Base-by-base conservation (phyloP, 2,797 vertebrate species). In the Anolis apletophallus region DNA sequence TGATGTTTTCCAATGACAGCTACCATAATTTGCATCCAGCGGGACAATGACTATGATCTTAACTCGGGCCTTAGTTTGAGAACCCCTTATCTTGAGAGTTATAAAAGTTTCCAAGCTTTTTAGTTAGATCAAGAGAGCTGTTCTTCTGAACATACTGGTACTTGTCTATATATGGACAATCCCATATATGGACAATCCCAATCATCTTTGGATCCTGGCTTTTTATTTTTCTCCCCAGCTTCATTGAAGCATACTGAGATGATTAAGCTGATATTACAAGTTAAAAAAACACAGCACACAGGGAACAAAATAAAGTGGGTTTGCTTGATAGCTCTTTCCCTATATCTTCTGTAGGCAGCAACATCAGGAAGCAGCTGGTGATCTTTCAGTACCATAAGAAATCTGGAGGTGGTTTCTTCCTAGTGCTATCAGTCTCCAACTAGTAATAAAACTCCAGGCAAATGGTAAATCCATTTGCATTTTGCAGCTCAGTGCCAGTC, bases 401-500 rank as follows among this genome's bases (percentile, higher is more conserved):
- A 57, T 88, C 85, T 1, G 92, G 93, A 93, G 91, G 90, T 89
- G 85, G 92, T 86, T 90, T 92, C 90, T 87, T 90, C 89, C 84
- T 73, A 72, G 84, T 79, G 92, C 21, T 86, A 92, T 88, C 93
- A 93, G 93, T 93, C 93, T 92, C 94, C 93, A 94, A 88, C 92
- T 88, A 90, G 84, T 91, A 89, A 93, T 92, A 92, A 94, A 90
- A 94, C 94, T 90, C 93, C 85, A 90, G 81, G 90, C 93, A 95
- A 92, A 92, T 77, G 80, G 85, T n/a, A 93, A 92, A 91, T 94
- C 72, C 91, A 93, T 93, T 92, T 93, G 93, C 90, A 92, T 94
- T 94, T 94, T 93, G 87, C 95, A 94, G 94, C 92, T 90, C 93
- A 94, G 94, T 92, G 90, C 93, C 91, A 94, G 54, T 89, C 84